Conservation (phyloP, 2,888 invertebrate genomes). For the Eurytoma adleriae region DNA sequence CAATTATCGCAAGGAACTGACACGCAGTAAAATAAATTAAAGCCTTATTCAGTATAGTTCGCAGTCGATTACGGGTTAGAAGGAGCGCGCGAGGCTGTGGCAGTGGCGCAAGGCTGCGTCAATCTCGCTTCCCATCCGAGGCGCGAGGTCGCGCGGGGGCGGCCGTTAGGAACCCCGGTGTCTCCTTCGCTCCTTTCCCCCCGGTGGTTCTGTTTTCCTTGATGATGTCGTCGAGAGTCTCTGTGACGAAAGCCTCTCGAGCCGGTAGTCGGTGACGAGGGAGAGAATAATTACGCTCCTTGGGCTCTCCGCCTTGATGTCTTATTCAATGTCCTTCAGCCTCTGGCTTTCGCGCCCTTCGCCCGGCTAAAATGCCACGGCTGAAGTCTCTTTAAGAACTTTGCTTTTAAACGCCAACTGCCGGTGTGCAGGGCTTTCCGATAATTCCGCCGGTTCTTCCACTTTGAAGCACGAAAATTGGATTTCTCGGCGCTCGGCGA, state of each 20-base stretch:
- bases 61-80: no score
- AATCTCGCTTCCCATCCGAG: no score
- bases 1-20: no score
- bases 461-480: not conserved
- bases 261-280: not conserved
- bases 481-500: not conserved
- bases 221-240: constrained; percentile 6
- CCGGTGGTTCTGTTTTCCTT: constrained; percentile 7
- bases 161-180: no score
- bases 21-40: no score
- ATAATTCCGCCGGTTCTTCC: not conserved
- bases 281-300: constrained; percentile 27
- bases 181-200: no score
- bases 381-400: constrained; percentile 9
- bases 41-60: no score
- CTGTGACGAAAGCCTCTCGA: constrained; percentile 18
- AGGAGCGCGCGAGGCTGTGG: no score
- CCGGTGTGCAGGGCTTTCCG: constrained; percentile 5
- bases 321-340: constrained; percentile 27
- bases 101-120: no score
- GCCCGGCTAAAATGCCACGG: not conserved
- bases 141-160: no score
- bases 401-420: not conserved
- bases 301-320: not conserved
- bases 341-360: not conserved